Evolutionary conservation across 2,888 invertebrate species (phyloP).

Genomic region (Mythimna lalbum): DNA sequence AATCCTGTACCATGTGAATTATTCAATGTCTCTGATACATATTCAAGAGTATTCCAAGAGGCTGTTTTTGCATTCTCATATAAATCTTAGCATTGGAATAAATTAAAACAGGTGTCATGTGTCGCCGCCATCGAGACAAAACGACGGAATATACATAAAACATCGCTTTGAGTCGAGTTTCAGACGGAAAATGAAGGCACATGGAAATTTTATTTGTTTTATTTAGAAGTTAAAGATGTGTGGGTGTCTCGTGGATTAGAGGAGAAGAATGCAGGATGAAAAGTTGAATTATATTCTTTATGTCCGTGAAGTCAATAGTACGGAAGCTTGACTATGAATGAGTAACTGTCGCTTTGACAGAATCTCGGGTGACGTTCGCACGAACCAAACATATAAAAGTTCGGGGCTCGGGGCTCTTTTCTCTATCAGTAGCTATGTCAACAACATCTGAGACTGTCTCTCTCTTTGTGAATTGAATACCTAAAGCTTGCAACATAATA

Average conservation of each 20-base stretch:
- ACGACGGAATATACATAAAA: constrained; percentile 41
- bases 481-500: no score
- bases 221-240: constrained; percentile 22
- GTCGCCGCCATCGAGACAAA: constrained; percentile 27
- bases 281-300: not conserved
- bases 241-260: constrained; percentile 1
- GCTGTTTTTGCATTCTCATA: constrained; percentile 58
- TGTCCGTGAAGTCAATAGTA: no score
- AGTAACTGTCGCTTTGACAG: no score
- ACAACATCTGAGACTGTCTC: no score
- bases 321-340: no score
- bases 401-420: no score
- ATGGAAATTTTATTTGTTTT: constrained; percentile 20
- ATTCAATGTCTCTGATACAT: constrained; percentile 56
- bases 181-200: constrained; percentile 1
- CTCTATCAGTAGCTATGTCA: no score
- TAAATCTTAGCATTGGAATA: constrained; percentile 55
- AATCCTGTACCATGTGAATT: constrained; percentile 53
- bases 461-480: no score
- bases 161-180: constrained; percentile 23
- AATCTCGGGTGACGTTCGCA: no score
- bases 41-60: constrained; percentile 52
- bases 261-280: not conserved
- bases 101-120: constrained; percentile 55
- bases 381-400: no score